A percentile compares a stretch with the other conserved stretches of the same genome.
Evolutionary conservation across 2,888 invertebrate species (phyloP).

Genomic region (Agapostemon virescens): DNA sequence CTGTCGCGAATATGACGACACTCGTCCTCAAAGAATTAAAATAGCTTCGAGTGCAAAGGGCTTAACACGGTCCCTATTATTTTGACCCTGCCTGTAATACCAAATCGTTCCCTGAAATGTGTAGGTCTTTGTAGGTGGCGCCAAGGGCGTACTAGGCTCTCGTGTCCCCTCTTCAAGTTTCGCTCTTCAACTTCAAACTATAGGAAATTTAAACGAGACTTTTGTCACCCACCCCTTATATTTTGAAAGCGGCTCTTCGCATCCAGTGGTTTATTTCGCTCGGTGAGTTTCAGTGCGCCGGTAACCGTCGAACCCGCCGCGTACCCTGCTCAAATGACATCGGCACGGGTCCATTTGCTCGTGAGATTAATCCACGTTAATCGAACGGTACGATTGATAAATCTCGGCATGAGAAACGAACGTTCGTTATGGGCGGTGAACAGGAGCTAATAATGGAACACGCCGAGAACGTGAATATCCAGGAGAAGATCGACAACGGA

Average conservation of each 20-base stretch:
- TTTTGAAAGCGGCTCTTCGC: not conserved
- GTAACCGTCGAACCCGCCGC: not conserved
- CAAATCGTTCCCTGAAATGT: not conserved
- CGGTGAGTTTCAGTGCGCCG: not conserved
- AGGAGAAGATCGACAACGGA: constrained; percentile 3
- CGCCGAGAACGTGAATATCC: not conserved
- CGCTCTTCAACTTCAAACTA: not conserved
- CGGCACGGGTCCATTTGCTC: not conserved
- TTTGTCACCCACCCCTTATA: not conserved
- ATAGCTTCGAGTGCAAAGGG: too few species aligned
- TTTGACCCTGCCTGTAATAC: not conserved
- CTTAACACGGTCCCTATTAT: too few species aligned
- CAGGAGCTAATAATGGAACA: constrained; percentile 3
- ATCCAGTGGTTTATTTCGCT: not conserved
- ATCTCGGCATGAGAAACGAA: not conserved
- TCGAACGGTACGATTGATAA: not conserved
- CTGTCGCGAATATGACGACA: too few species aligned
- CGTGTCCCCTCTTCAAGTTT: not conserved
- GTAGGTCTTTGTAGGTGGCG: constrained; percentile 1
- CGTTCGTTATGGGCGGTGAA: not conserved
- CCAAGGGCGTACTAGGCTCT: not conserved
- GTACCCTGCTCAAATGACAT: not conserved
- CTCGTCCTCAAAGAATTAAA: too few species aligned
- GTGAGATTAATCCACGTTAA: not conserved
- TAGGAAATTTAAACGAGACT: constrained; percentile 5